Base-by-base conservation (phyloP, 1,140 invertebrate species). In the Panagrolaimus sp. region DNA sequence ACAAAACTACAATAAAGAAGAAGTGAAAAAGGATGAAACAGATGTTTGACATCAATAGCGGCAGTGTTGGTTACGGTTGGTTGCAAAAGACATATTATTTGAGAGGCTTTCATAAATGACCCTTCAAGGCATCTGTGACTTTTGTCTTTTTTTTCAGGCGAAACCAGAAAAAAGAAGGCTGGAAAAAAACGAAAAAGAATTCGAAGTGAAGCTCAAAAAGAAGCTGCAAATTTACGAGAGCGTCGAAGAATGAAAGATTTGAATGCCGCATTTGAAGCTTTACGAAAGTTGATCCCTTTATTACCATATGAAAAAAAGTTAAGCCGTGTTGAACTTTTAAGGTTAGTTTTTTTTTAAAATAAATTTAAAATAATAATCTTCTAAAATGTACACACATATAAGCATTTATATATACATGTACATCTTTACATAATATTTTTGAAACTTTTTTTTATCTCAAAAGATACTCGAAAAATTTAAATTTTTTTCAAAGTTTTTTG, bases 191-290 rank as follows among this genome's bases (percentile, higher is more conserved):
- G 52, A 21, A 21, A 28, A 58, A 21, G 52, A 21, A 12, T 12
- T 17, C 52, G 52, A 58, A 26, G 21, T 26, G 14, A 58, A 58
- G 8, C 21, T 28, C 52, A 58, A 58, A 58, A 58, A 58, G 52
- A 58, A 21, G 93, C 93, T 0, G 94, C 93, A 0, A 97, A 97
- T 83, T 93, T 92, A 0, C 84, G 94, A 0, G 93, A 96, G 85
- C 85, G 94, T 64, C 86, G 92, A 65, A 85, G 93, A 5, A 97
- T 96, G 93, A 91, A 94, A 84, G 93, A 92, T 83, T 85, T 96
- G 55, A 96, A 96, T 82, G 90, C 91, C 71, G 93, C 93, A 0
- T 96, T 96, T 81, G 93, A 96, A 82, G 87, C 90, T 67, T n/a
- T 58, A 3, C 52, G 52, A 24, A 21, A 58, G 17, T 28, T 58